Conservation (phyloP, 2,888 invertebrate species). For the Arctia plantaginis region DNA sequence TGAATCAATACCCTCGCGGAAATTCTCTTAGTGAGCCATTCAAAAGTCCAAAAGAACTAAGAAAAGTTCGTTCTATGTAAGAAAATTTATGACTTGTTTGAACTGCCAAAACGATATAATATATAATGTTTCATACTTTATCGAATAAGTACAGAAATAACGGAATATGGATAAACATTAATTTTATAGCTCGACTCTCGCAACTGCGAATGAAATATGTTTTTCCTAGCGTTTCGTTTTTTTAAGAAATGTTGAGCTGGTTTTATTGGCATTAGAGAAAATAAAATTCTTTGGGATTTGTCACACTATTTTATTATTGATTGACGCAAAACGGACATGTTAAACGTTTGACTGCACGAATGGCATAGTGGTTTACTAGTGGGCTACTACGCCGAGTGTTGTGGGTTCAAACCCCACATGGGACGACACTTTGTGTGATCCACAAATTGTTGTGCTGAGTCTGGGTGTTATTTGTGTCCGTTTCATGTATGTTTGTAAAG, state of each 20-base stretch:
- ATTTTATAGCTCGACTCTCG: slow-evolving; percentile 33
- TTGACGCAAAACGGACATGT: background rate
- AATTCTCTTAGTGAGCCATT: slow-evolving; percentile 50
- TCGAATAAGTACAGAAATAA: slow-evolving; percentile 47
- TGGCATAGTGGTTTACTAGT: too few relatives aligned
- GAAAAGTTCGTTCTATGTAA: slow-evolving; percentile 48
- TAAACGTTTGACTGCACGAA: too few relatives aligned
- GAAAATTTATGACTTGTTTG: slow-evolving; percentile 50
- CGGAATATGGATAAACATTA: slow-evolving; percentile 26
- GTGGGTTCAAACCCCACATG: too few relatives aligned
- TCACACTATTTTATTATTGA: background rate
- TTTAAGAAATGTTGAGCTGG: background rate
- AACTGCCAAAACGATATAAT: slow-evolving; percentile 36
- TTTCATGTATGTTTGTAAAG: too few relatives aligned
- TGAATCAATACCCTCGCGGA: slow-evolving; percentile 19
- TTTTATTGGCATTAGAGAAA: background rate
- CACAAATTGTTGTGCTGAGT: too few relatives aligned
- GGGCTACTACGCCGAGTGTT: too few relatives aligned
- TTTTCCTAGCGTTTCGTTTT: background rate
- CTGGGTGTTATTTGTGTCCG: too few relatives aligned
- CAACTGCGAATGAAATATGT: slow-evolving; percentile 15
- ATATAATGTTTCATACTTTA: slow-evolving; percentile 52
- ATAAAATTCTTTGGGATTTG: background rate
- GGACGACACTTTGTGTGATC: too few relatives aligned
- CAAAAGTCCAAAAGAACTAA: slow-evolving; percentile 46